These are phyloP conservation scores for Chloroclysta siterata DNA, from an alignment of 2,888 invertebrate species.

Conservation along the genomic window DNA sequence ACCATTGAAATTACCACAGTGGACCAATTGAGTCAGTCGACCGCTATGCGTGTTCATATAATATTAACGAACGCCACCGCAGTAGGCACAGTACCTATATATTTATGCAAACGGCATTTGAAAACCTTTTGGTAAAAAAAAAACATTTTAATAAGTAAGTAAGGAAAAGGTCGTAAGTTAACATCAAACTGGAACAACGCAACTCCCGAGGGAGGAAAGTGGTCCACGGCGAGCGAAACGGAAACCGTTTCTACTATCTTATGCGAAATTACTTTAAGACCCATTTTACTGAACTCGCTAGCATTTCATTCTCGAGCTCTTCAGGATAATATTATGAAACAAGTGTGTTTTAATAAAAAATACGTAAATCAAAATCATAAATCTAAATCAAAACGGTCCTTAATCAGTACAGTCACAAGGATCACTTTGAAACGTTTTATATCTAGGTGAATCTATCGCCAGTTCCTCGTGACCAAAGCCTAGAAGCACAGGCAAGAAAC, in stretches of 20 bases:
- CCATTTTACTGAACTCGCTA: constrained; percentile 15
- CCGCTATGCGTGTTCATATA: background rate
- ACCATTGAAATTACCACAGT: constrained; percentile 10
- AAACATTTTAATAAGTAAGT: background rate
- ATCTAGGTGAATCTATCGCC: too few relatives aligned
- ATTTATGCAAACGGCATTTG: too few relatives aligned
- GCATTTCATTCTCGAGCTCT: constrained; percentile 17
- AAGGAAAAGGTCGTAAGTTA: constrained; percentile 37
- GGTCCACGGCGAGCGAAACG: constrained; percentile 24
- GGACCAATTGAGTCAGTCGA: constrained; percentile 13
- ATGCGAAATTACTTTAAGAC: constrained; percentile 37
- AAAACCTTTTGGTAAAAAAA: too few relatives aligned
- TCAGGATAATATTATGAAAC: too few relatives aligned
- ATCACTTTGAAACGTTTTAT: too few relatives aligned
- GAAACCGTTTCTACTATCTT: constrained; percentile 32
- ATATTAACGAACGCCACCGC: background rate
- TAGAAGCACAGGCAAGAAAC: too few relatives aligned
- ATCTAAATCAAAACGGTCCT: too few relatives aligned
- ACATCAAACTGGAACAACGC: constrained; percentile 38
- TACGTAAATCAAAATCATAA: too few relatives aligned
- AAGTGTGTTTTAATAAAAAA: background rate
- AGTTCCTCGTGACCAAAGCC: too few relatives aligned
- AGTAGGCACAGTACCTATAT: background rate
- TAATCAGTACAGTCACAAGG: too few relatives aligned
- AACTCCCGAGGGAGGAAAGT: constrained; percentile 33